Percentiles rank a stretch among this genome's conserved stretches.
phyloP scores from a whole-genome alignment of 2,113 vertebrate species.

The Nothobranchius kuhntae region DNA sequence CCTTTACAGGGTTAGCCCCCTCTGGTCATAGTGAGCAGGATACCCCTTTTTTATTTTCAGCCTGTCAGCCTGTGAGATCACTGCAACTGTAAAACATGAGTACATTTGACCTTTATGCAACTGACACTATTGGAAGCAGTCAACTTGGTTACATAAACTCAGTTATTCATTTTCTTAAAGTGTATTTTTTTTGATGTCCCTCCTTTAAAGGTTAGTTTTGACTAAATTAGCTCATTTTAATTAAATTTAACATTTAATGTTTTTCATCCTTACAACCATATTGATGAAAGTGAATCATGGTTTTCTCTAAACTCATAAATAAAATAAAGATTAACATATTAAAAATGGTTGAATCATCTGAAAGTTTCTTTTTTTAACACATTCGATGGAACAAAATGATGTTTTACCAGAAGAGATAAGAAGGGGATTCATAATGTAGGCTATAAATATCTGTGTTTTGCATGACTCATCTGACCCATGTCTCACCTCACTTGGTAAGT shows the following conservation, averaged over 20 bases:
- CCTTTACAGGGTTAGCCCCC: too few species aligned
- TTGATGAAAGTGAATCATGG: conserved; percentile 6
- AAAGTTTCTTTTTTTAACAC: conserved; percentile 5
- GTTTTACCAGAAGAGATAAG: conserved; percentile 14
- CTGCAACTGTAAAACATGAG: too few species aligned
- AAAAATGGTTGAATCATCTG: background rate
- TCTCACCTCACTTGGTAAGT: conserved; percentile 8
- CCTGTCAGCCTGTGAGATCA: too few species aligned
- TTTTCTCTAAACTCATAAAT: background rate
- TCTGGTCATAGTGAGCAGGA: too few species aligned
- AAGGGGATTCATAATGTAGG: conserved; percentile 4
- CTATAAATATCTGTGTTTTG: conserved; percentile 37
- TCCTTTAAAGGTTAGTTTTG: too few species aligned
- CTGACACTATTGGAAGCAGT: too few species aligned
- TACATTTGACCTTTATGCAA: too few species aligned
- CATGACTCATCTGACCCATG: conserved; percentile 27
- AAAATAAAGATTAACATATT: background rate
- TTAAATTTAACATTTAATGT: background rate
- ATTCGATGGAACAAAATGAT: conserved; percentile 14
- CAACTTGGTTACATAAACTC: too few species aligned
- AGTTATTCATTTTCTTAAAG: too few species aligned
- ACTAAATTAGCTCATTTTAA: too few species aligned
- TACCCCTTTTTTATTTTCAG: too few species aligned
- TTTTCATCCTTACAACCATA: conserved; percentile 14
- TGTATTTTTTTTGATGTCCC: too few species aligned